These are phyloP conservation scores for Heterodera schachtii DNA, from an alignment of 1,140 invertebrate genomes.

Conservation along the genomic window DNA sequence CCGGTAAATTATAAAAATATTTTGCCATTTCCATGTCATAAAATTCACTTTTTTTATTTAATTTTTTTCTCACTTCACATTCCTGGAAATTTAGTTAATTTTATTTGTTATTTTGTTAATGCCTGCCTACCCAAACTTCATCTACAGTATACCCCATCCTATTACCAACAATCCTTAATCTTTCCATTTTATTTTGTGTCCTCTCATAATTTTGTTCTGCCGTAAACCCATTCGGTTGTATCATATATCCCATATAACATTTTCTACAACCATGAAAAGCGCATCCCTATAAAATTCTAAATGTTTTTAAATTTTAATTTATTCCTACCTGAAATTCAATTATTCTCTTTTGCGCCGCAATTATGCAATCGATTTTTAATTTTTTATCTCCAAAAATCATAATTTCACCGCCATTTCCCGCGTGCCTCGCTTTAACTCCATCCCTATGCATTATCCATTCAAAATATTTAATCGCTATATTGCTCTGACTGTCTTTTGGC, in stretches of 20 bases:
- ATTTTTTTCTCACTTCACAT: conserved; percentile 7
- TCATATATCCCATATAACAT: background rate
- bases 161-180: background rate
- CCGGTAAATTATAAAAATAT: background rate
- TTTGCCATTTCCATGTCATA: background rate
- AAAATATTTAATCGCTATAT: background rate
- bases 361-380: background rate
- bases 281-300: conserved; percentile 10
- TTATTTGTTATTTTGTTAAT: background rate
- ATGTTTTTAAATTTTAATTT: background rate
- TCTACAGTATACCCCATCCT: background rate
- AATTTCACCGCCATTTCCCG: background rate
- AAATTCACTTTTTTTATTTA: conserved; percentile 14
- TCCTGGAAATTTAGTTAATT: background rate
- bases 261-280: background rate
- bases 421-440: background rate
- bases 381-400: background rate
- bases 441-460: background rate
- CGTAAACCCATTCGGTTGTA: background rate
- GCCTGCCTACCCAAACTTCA: background rate
- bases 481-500: conserved; percentile 7
- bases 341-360: background rate
- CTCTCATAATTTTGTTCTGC: background rate
- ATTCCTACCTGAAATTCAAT: background rate
- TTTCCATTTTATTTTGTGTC: background rate